phyloP scores from a whole-genome alignment of 1,140 invertebrate species.

The Centruroides sculpturatus region DNA sequence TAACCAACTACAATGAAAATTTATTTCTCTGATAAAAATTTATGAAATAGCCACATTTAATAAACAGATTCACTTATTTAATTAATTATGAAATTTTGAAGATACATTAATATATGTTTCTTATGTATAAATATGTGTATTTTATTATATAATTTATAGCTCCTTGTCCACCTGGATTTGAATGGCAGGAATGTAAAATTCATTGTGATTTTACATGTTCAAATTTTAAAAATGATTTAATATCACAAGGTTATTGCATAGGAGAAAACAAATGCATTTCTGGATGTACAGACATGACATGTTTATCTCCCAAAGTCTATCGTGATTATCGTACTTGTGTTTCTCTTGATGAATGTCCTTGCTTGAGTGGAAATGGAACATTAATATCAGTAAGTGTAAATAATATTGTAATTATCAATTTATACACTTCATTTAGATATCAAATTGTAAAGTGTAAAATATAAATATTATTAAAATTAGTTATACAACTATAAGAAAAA shows the following conservation, averaged over 20 bases:
- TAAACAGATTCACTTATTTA: too few species aligned
- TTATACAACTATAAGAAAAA: too few species aligned
- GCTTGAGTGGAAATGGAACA: slow-evolving; percentile 3
- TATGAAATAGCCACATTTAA: too few species aligned
- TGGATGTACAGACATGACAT: slow-evolving; percentile 28
- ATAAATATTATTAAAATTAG: too few species aligned
- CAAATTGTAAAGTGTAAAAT: too few species aligned
- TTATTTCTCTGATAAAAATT: too few species aligned
- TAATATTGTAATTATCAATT: too few species aligned
- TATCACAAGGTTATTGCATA: slow-evolving; percentile 25
- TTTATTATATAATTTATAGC: slow-evolving; percentile 1
- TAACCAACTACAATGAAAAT: too few species aligned
- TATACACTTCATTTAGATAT: too few species aligned
- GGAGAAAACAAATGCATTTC: slow-evolving; percentile 33
- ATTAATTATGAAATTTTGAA: too few species aligned
- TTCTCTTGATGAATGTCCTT: slow-evolving; percentile 24
- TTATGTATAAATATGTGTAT: not conserved
- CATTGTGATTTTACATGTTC: slow-evolving; percentile 36
- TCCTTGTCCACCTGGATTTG: slow-evolving; percentile 29
- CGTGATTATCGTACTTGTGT: slow-evolving; percentile 53
- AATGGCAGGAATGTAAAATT: slow-evolving; percentile 42
- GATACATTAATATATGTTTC: too few species aligned
- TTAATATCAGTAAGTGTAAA: slow-evolving; percentile 11
- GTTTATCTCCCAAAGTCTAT: slow-evolving; percentile 38
- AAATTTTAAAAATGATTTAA: slow-evolving; percentile 19